Base-by-base conservation (phyloP, 2,888 invertebrate species). In the Gymnocheta viridis region DNA sequence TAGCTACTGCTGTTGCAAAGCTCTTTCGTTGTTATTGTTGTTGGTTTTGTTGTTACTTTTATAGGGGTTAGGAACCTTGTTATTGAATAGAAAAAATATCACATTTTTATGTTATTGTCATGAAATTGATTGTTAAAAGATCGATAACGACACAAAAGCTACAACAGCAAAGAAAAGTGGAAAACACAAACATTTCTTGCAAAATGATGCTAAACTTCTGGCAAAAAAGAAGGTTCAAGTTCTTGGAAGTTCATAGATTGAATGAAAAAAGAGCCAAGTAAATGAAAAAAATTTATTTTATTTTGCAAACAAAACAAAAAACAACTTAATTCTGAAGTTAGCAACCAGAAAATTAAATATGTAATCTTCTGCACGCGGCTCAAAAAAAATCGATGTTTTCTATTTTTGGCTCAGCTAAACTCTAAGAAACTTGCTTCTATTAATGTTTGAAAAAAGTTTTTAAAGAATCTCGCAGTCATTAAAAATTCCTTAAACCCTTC, bases 81-180 rank as follows among this genome's bases (percentile, higher is more conserved):
- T 84, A 84, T 82, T 81, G 84, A 70, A 78, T 84, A 72, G 72
- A 77, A 77, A 72, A 80, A 74, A 69, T 62, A 72, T 78, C 73
- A 72, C 78, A 82, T 73, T 84, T 84, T 84, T 82, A 84, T 82
- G 77, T 81, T 77, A 82, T 84, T 84, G 84, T 84, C 84, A 84
- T 84, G 84, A 84, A 84, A 82, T 77, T 84, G 84, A 84, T 84
- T 81, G 84, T 84, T 84, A 49, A 82, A 62, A 84, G 84, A 84
- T 84, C 84, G 84, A 84, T 84, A 84, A 84, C 84, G 79, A 77
- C 66, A 77, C 64, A 70, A 66, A 41, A 66, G 44, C 72, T 67
- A 19, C 44, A 82, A 58, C 49, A 66, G 49, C 27, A 62, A 22
- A n/a, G 47, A 47, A 14, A 69, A 35, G 7, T 17, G 44, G 4